Percentiles rank a stretch among this genome's conserved stretches.
Evolutionary conservation across 2,888 invertebrate species (phyloP).

Genomic region (Saturnia japonica): DNA sequence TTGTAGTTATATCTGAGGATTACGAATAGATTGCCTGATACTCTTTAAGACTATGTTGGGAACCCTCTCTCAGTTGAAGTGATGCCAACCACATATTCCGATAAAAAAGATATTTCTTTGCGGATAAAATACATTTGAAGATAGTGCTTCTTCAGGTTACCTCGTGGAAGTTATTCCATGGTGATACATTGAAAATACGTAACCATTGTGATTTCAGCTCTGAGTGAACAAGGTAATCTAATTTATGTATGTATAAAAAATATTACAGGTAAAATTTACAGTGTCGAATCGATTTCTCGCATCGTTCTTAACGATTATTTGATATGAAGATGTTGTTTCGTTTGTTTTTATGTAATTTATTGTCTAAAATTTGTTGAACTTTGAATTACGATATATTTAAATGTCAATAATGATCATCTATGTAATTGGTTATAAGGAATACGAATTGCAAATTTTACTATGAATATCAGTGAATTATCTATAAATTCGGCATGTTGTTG

Average conservation of each 20-base stretch:
- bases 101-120: no score
- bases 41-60: no score
- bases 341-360: slow-evolving; percentile 28
- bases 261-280: slow-evolving; percentile 6
- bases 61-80: no score
- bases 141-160: neutral
- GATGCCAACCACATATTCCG: no score
- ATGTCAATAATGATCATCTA: no score
- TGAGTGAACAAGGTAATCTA: neutral
- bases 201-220: neutral
- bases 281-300: slow-evolving; percentile 55
- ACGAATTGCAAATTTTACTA: no score
- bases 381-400: no score
- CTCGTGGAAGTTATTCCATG: neutral
- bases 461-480: no score
- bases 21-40: no score
- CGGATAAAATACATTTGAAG: no score
- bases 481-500: no score
- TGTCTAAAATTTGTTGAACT: neutral
- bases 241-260: neutral
- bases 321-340: slow-evolving; percentile 41
- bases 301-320: slow-evolving; percentile 44
- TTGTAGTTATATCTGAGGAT: neutral
- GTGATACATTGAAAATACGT: neutral
- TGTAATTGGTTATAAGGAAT: no score